Percentiles rank a stretch among this genome's conserved stretches.
phyloP scores from a whole-genome alignment of 2,888 invertebrate genomes.

The Caenorhabditis uteleia region DNA sequence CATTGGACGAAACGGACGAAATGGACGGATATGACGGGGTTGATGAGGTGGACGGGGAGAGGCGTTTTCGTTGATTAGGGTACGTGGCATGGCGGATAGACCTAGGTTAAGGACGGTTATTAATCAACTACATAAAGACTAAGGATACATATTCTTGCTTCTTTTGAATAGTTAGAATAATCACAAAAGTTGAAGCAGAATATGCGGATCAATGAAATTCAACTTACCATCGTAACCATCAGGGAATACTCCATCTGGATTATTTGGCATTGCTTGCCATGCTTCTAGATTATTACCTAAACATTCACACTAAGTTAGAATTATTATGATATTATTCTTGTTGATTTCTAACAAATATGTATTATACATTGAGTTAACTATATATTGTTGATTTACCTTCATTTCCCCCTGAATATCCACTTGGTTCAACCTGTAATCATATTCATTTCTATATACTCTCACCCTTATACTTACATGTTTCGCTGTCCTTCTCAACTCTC shows the following conservation, averaged over 20 bases:
- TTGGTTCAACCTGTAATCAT: slow-evolving; percentile 17
- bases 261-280: slow-evolving; percentile 26
- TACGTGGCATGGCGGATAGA: slow-evolving; percentile 35
- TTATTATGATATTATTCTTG: neutral
- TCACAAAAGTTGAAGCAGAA: too few relatives aligned
- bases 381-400: slow-evolving; percentile 20
- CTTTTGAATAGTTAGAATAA: slow-evolving; percentile 5
- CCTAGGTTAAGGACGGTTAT: slow-evolving; percentile 12
- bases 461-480: slow-evolving; percentile 13
- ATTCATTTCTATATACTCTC: neutral
- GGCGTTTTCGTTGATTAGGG: slow-evolving; percentile 26
- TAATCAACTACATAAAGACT: too few relatives aligned
- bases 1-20: slow-evolving; percentile 6
- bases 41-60: slow-evolving; percentile 14
- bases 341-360: neutral
- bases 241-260: slow-evolving; percentile 29
- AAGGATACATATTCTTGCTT: slow-evolving; percentile 9
- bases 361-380: neutral
- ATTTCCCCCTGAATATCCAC: slow-evolving; percentile 32
- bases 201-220: neutral
- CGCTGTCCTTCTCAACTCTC: too few relatives aligned
- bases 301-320: slow-evolving; percentile 9
- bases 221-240: slow-evolving; percentile 40
- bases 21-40: slow-evolving; percentile 9
- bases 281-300: slow-evolving; percentile 44